Conservation (phyloP, 2,888 invertebrate genomes). For the Lumbricus terrestris region DNA sequence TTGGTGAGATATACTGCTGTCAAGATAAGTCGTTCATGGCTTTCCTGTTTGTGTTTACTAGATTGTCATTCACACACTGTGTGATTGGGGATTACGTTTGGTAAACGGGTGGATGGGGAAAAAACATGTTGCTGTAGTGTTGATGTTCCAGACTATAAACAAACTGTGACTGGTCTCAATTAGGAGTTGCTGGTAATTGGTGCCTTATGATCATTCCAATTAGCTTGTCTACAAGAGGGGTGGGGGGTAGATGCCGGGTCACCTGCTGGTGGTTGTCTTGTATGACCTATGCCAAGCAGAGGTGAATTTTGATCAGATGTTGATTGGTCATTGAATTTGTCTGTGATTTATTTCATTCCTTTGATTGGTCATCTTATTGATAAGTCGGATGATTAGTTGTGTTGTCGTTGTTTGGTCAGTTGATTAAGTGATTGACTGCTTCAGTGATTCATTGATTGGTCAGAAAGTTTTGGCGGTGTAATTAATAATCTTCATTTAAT, state of each 20-base stretch:
- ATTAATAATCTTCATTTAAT: no score
- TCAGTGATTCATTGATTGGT: not conserved
- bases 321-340: not conserved
- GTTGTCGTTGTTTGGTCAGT: not conserved
- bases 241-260: not conserved
- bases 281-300: not conserved
- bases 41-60: not conserved
- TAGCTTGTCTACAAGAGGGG: not conserved
- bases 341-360: not conserved
- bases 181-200: not conserved
- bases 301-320: not conserved
- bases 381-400: not conserved
- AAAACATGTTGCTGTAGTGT: not conserved
- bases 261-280: not conserved
- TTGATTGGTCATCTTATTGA: not conserved
- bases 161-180: not conserved
- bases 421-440: not conserved
- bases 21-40: not conserved
- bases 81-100: not conserved
- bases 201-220: not conserved
- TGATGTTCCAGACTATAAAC: not conserved
- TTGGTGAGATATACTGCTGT: not conserved
- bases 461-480: no score
- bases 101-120: not conserved
- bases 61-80: not conserved